Evolutionary conservation across 2,888 invertebrate genomes (phyloP), one percentile per base, ranked within the genome.

Genomic region (Lasioglossum leucozonium): DNA sequence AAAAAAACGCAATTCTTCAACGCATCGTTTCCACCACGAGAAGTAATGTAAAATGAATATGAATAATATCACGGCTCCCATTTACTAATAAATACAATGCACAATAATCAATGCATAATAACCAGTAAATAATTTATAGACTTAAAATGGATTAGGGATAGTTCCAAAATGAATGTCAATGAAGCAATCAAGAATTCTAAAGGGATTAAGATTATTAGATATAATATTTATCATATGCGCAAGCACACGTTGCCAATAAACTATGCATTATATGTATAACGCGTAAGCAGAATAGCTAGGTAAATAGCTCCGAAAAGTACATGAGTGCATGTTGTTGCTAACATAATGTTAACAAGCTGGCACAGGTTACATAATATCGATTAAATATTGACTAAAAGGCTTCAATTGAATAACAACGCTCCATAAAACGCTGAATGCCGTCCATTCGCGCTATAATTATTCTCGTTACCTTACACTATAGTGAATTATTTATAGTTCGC

Each of bases 321-420:
- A 4, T 58, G 58, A 58, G 26, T 58, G 26, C 58, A 26, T 13
- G 58, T 58, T 58, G 58, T 58, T 26, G 16, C n/a, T 13, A 58
- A 26, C 13, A 26, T 58, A 58, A 26, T 22, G 72, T 71, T 72
- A 67, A 82, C 55, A 73, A 80, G 62, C 65, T 51, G 18, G 26
- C 22, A 42, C 18, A 13, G 18, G 62, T 72, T 73, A 42, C 47
- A 34, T 30, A 72, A 51, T 16, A 26, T n/a, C 58, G 47, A 79
- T 74, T n/a, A 26, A 58, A 26, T 26, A 58, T 58, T 26, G 26
- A 26, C 58, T 58, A 58, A 58, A 58, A 58, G 58, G 58, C 58
- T 58, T 26, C 58, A 26, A 58, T 58, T 26, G 13, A 26, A 26
- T 58, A 58, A 58, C 58, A 58, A 26, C 58, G 58, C 26, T 5